These are phyloP conservation scores for Candoia aspera DNA, from an alignment of 2,113 vertebrate genomes.

Conservation along the genomic window DNA sequence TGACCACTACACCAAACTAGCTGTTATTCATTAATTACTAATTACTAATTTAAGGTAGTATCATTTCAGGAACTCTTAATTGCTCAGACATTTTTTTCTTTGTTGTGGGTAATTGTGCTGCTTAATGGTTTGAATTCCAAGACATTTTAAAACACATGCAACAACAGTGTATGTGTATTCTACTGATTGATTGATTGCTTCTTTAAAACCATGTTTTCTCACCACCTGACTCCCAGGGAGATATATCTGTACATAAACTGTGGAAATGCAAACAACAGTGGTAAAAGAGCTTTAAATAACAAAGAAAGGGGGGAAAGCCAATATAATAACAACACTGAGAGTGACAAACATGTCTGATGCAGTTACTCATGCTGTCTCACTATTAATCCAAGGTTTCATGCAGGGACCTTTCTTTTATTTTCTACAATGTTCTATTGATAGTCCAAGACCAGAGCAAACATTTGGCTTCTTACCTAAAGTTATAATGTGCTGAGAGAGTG, in stretches of 20 bases:
- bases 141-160: not conserved
- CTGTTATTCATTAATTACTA: not conserved
- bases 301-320: not conserved
- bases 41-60: not conserved
- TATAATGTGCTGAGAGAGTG: not conserved
- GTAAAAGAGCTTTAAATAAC: not conserved
- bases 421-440: not conserved
- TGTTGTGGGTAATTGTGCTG: not conserved
- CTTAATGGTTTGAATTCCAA: not conserved
- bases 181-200: not conserved
- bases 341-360: not conserved
- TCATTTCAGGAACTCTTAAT: not conserved
- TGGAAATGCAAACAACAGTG: not conserved
- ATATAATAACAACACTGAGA: not conserved
- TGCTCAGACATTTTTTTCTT: not conserved
- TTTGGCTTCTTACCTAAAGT: not conserved
- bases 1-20: no score
- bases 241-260: not conserved
- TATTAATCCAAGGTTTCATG: not conserved
- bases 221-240: not conserved
- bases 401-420: not conserved
- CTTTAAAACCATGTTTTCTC: not conserved
- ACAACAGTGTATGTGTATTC: not conserved
- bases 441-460: not conserved
- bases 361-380: not conserved